These are phyloP conservation scores for Drosophila lini DNA, from an alignment of 1,140 invertebrate genomes.

Conservation along the genomic window DNA sequence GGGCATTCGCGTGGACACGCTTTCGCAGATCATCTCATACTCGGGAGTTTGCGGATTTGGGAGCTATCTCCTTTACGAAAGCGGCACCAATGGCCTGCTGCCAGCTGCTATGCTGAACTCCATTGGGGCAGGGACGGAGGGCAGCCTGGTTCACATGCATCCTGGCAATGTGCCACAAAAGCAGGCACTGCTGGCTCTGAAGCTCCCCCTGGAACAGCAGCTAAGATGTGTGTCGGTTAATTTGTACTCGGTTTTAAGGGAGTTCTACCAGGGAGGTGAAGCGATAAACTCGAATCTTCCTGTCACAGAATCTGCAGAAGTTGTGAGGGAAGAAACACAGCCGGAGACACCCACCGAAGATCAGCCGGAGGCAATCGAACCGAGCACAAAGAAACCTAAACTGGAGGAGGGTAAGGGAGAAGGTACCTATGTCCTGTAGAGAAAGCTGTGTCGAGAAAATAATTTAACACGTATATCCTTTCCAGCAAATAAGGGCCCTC, in stretches of 20 bases:
- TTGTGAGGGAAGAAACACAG: not conserved
- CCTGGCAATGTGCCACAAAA: constrained; percentile 91
- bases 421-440: not conserved
- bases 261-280: constrained; percentile 85
- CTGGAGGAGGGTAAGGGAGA: constrained; percentile 49
- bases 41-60: constrained; percentile 92
- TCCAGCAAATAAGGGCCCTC: constrained; percentile 19
- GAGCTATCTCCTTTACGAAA: constrained; percentile 94
- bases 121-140: constrained; percentile 87
- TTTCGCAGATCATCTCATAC: constrained; percentile 93
- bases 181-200: constrained; percentile 91
- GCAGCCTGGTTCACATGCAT: constrained; percentile 90
- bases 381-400: constrained; percentile 79
- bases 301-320: not conserved
- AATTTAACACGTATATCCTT: not conserved
- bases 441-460: too few species aligned
- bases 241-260: constrained; percentile 89
- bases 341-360: constrained; percentile 47
- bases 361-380: constrained; percentile 57
- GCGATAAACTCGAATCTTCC: not conserved
- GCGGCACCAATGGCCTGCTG: constrained; percentile 92
- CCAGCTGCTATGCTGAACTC: constrained; percentile 92
- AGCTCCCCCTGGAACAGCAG: constrained; percentile 88
- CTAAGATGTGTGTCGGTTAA: constrained; percentile 89
- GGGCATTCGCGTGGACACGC: constrained; percentile 92